Base-by-base conservation (phyloP, 2,113 vertebrate species). In the Lampris megalopsis region DNA sequence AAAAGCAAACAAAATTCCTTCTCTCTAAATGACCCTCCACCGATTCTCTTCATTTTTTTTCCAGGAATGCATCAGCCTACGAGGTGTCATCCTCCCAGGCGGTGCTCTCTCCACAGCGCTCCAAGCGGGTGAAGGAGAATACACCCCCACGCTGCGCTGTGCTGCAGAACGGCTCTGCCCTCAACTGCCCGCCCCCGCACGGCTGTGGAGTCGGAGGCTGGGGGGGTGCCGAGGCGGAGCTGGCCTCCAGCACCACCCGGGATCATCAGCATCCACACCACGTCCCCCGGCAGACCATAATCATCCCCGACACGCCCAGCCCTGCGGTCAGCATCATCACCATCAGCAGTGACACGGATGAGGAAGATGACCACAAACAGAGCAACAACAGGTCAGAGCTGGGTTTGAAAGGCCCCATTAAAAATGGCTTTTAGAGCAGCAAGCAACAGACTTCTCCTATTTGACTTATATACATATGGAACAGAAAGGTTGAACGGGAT, bases 271-370 rank as follows among this genome's bases (percentile, higher is more conserved):
- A 96, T 74, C 96, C 97, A 94, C 37, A 96, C 94, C 95, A 97
- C 91, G 86, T 89, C 37, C 93, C 92, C 50, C 94, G 97, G 63
- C 98, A 99, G 89, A 98, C 98, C 4, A 99, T 99, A 48, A 87
- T 99, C 93, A 99, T 99, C 90, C 97, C 96, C 0, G 98, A 99
- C 92, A 99, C 98, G 36, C 98, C 98, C 58, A 99, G 98, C 93
- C 98, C 98, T 0, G 96, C 97, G 0, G 97, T 99, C 91, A 99
- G 97, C 81, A 97, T 99, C 95, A 99, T 99, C 94, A 99, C 98
- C 89, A 99, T 99, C 95, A 99, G 98, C 95, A 99, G 98, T 0
- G 98, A 99, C 94, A 98, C 98, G 0, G 98, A 99, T 0, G 98
- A 99, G 58, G 98, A 99, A 69, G 98, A 99, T 0, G 97, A 99